Evolutionary conservation across 2,113 vertebrate species (phyloP).

Genomic region (Grammomys surdaster): DNA sequence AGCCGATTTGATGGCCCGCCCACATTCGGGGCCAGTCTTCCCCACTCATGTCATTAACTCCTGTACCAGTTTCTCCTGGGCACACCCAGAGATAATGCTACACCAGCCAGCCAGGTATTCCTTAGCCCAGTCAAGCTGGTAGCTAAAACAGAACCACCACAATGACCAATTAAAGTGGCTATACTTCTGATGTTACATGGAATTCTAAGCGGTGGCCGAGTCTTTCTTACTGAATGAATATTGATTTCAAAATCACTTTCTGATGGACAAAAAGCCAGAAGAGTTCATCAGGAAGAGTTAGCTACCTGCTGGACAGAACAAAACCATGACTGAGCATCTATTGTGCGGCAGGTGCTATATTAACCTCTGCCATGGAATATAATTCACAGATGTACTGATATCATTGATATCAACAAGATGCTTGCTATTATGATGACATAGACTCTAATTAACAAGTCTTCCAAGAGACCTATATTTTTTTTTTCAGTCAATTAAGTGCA

Average conservation of each 20-base stretch:
- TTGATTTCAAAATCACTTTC: neutral
- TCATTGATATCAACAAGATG: neutral
- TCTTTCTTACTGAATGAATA: slow-evolving; percentile 25
- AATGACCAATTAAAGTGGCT: neutral
- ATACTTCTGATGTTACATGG: neutral
- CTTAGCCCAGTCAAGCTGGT: neutral
- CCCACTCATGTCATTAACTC: neutral
- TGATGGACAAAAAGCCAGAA: slow-evolving; percentile 34
- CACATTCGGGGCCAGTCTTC: neutral
- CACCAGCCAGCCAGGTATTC: neutral
- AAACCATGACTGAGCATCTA: neutral
- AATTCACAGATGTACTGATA: neutral
- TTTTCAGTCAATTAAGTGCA: slow-evolving; percentile 67
- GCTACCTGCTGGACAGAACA: neutral
- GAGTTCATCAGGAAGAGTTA: neutral
- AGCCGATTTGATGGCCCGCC: neutral
- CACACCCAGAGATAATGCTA: neutral
- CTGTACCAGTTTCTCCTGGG: neutral
- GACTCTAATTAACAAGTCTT: slow-evolving; percentile 42
- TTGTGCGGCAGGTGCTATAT: neutral
- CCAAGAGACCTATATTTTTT: slow-evolving; percentile 51
- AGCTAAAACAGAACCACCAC: neutral
- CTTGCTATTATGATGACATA: slow-evolving; percentile 1
- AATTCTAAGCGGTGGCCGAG: neutral
- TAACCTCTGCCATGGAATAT: neutral